These are phyloP conservation scores for Oreochromis mossambicus DNA, from an alignment of 2,797 vertebrate genomes.

Conservation along the genomic window DNA sequence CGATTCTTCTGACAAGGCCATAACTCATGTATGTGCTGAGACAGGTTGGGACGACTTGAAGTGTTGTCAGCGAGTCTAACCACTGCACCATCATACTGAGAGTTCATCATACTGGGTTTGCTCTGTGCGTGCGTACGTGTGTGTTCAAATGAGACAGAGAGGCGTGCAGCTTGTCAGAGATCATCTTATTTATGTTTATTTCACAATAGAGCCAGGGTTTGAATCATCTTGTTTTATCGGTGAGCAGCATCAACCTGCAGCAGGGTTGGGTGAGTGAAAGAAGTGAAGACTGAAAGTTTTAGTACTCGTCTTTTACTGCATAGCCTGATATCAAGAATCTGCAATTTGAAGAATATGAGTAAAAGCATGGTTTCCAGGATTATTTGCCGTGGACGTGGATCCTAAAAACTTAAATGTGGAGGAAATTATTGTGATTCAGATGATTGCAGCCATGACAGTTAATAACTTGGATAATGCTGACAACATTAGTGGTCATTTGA, in stretches of 20 bases:
- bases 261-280: not conserved
- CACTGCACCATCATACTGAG: not conserved
- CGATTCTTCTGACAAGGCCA: constrained; percentile 19
- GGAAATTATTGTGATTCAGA: not conserved
- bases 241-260: not conserved
- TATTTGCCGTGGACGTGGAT: not conserved
- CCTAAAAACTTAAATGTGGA: not conserved
- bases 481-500: not conserved
- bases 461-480: not conserved
- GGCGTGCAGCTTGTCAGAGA: not conserved
- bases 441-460: not conserved
- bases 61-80: constrained; percentile 23
- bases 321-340: no score
- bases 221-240: not conserved
- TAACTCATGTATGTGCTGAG: constrained; percentile 39
- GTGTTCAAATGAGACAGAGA: not conserved
- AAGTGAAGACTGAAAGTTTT: not conserved
- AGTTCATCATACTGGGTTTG: not conserved
- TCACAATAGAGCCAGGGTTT: not conserved
- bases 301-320: not conserved
- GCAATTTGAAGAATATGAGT: not conserved
- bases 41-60: constrained; percentile 40
- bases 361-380: not conserved
- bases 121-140: not conserved
- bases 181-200: not conserved